These are phyloP conservation scores for Holocentrus rufus DNA, from an alignment of 2,797 vertebrate genomes.

Conservation along the genomic window DNA sequence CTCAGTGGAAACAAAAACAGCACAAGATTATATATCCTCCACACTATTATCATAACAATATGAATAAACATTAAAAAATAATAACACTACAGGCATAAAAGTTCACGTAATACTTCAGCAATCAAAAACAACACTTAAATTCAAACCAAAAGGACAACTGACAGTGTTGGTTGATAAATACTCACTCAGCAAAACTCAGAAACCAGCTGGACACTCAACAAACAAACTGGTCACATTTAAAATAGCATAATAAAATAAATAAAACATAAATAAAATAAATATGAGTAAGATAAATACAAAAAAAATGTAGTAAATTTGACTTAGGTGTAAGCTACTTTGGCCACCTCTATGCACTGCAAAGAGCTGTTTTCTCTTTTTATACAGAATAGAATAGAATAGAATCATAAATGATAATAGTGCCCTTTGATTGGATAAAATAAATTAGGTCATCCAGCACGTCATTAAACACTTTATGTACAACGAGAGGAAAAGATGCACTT, in stretches of 20 bases:
- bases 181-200: slow-evolving; percentile 20
- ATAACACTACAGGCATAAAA: slow-evolving; percentile 3
- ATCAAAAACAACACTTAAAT: slow-evolving; percentile 30
- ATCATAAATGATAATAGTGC: not conserved
- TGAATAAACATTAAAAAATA: slow-evolving; percentile 42
- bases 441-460: not conserved
- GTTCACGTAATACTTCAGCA: slow-evolving; percentile 23
- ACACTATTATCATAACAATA: slow-evolving; percentile 1
- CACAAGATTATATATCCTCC: not conserved
- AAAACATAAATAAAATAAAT: too few relatives aligned
- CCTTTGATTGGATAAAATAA: not conserved
- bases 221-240: not conserved
- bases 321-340: too few relatives aligned
- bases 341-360: too few relatives aligned
- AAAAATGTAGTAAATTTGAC: too few relatives aligned
- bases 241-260: too few relatives aligned
- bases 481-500: not conserved
- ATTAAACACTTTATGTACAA: not conserved
- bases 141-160: not conserved
- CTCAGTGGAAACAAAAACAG: slow-evolving; percentile 33
- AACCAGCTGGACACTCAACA: slow-evolving; percentile 12
- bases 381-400: not conserved
- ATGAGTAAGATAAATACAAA: too few relatives aligned
- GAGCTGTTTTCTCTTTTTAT: too few relatives aligned
- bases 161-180: slow-evolving; percentile 21